Evolutionary conservation across 2,888 invertebrate genomes (phyloP).

Genomic region (Drosophila neotestacea): DNA sequence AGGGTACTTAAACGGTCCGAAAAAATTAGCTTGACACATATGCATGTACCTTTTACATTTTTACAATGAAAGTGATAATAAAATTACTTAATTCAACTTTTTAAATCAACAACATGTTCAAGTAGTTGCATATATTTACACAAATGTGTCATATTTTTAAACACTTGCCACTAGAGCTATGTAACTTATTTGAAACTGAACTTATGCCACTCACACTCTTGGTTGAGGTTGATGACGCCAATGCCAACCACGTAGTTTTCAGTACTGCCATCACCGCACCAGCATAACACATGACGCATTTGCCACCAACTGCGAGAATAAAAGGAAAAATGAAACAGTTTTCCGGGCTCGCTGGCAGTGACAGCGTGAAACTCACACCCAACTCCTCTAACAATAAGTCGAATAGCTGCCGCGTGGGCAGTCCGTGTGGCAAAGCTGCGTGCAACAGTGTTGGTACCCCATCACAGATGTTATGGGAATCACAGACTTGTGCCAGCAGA

Average conservation of each 20-base stretch:
- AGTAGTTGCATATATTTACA: not conserved
- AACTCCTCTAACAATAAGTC: constrained; percentile 3
- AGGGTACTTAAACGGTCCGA: too few relatives aligned
- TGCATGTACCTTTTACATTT: too few relatives aligned
- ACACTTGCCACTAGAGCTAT: not conserved
- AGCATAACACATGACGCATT: constrained; percentile 53
- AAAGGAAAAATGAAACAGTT: constrained; percentile 38
- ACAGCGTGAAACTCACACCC: constrained; percentile 38
- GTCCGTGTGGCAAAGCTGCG: constrained; percentile 50
- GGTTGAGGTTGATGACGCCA: constrained; percentile 29
- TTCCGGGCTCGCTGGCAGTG: constrained; percentile 32
- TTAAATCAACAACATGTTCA: not conserved
- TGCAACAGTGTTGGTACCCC: constrained; percentile 19
- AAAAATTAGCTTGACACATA: too few relatives aligned
- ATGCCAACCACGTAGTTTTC: constrained; percentile 41
- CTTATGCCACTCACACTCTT: not conserved
- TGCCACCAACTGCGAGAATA: constrained; percentile 63
- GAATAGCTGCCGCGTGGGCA: constrained; percentile 44
- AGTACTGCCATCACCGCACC: constrained; percentile 9
- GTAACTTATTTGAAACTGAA: constrained; percentile 1
- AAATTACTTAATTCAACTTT: not conserved
- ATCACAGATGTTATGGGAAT: constrained; percentile 28
- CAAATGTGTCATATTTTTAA: not conserved
- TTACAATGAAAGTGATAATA: not conserved
- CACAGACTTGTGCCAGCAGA: constrained; percentile 16